Evolutionary conservation across 2,888 invertebrate genomes (phyloP).

Genomic region (Scaptomyza caliginosa): DNA sequence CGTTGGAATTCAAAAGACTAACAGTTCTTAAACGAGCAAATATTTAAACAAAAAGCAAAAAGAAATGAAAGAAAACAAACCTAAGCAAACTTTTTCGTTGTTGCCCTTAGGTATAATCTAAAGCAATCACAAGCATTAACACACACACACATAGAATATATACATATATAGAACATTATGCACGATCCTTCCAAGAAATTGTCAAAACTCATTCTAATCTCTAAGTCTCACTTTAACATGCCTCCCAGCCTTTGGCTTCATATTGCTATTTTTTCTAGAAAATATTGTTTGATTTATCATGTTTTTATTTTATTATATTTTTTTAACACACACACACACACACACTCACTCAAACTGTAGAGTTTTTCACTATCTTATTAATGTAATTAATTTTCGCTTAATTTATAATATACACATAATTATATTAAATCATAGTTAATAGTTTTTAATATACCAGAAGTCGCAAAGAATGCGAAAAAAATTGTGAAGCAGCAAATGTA

Average conservation of each 20-base stretch:
- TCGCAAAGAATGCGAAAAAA: background rate
- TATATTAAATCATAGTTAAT: conserved; percentile 50
- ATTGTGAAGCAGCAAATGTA: conserved; percentile 51
- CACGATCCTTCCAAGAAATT: conserved; percentile 53
- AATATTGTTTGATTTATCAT: conserved; percentile 12
- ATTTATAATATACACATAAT: conserved; percentile 43
- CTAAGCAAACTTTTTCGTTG: conserved; percentile 7
- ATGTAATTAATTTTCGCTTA: conserved; percentile 59
- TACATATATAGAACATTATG: conserved; percentile 11
- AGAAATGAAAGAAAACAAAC: conserved; percentile 6
- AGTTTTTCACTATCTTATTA: conserved; percentile 42
- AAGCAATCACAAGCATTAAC: conserved; percentile 25
- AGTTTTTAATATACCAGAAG: conserved; percentile 28
- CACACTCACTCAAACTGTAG: background rate
- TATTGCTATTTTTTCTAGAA: conserved; percentile 19
- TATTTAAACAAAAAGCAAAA: conserved; percentile 1
- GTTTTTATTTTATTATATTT: conserved; percentile 12
- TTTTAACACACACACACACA: conserved; percentile 1
- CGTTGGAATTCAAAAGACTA: conserved; percentile 78
- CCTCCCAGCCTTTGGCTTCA: conserved; percentile 65
- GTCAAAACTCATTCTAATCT: conserved; percentile 31
- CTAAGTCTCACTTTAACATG: conserved; percentile 43
- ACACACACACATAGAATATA: background rate
- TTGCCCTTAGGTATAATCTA: background rate
- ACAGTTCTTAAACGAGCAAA: conserved; percentile 66